Evolutionary conservation across 2,888 invertebrate genomes (phyloP).

Genomic region (Noctua janthe): DNA sequence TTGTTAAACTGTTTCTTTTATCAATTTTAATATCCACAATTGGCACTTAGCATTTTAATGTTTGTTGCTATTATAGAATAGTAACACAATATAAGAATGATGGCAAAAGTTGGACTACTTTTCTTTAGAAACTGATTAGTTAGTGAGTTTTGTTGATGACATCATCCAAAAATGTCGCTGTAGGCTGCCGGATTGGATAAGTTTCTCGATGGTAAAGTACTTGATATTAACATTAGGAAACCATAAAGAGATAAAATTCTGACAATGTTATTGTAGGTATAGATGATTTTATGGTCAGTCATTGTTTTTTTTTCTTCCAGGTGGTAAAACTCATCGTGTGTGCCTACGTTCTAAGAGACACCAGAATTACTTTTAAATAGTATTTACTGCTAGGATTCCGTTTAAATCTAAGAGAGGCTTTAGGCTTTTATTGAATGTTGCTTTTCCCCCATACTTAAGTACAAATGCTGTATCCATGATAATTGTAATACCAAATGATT

Average conservation of each 20-base stretch:
- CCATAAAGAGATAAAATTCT: neutral
- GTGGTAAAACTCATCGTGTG: conserved; percentile 59
- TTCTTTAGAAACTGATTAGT: neutral
- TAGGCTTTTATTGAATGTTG: conserved; percentile 54
- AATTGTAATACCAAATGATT: no score
- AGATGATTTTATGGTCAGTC: conserved; percentile 21
- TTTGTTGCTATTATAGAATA: neutral
- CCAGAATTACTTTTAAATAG: conserved; percentile 38
- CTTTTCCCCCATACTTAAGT: no score
- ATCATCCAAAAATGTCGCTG: neutral
- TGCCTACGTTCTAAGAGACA: conserved; percentile 62
- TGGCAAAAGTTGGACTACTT: neutral
- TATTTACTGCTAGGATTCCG: conserved; percentile 30
- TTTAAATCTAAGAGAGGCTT: conserved; percentile 55
- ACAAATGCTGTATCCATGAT: no score
- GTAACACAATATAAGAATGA: neutral
- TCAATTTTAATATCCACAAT: neutral
- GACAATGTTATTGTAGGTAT: neutral
- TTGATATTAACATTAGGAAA: neutral
- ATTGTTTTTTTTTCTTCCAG: conserved; percentile 53
- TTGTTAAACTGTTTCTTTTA: neutral
- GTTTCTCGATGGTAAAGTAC: neutral
- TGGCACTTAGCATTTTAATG: neutral
- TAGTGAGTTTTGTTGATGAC: neutral
- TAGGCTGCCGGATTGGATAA: neutral